Evolutionary conservation across 2,888 invertebrate genomes (phyloP).

Genomic region (Autographa gamma): DNA sequence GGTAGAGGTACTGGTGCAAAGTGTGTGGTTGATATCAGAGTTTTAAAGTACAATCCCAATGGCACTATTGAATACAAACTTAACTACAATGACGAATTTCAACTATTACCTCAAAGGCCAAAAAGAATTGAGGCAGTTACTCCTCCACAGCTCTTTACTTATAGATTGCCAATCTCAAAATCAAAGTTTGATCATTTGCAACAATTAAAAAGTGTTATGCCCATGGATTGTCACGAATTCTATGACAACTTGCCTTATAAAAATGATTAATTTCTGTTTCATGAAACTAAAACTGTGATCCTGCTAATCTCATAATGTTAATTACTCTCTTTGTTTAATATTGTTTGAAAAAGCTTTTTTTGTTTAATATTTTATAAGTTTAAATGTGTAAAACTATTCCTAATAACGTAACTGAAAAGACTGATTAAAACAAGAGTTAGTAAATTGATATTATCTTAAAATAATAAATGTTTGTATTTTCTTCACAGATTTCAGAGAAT

Average conservation of each 20-base stretch:
- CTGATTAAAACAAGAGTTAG: neutral
- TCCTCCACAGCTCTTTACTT: constrained; percentile 21
- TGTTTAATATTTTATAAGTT: neutral
- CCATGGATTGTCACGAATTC: too few relatives aligned
- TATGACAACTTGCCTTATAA: too few relatives aligned
- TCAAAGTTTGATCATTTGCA: neutral
- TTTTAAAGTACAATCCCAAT: constrained; percentile 34
- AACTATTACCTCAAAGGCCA: constrained; percentile 18
- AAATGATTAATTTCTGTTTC: too few relatives aligned
- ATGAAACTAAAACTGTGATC: too few relatives aligned
- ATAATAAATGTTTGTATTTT: too few relatives aligned
- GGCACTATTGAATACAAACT: constrained; percentile 28
- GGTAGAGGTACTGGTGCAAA: constrained; percentile 12
- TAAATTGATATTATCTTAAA: too few relatives aligned
- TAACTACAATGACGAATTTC: constrained; percentile 17
- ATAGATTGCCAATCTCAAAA: constrained; percentile 8
- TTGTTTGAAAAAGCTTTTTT: neutral
- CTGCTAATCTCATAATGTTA: too few relatives aligned
- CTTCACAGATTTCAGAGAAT: too few relatives aligned
- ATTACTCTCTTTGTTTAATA: too few relatives aligned
- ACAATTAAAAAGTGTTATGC: too few relatives aligned
- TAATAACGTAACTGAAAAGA: constrained; percentile 1
- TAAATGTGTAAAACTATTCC: neutral
- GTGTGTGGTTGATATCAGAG: constrained; percentile 30
- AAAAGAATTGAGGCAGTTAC: constrained; percentile 14